Conservation (phyloP, 2,797 vertebrate species). For the Melanogrammus aeglefinus region DNA sequence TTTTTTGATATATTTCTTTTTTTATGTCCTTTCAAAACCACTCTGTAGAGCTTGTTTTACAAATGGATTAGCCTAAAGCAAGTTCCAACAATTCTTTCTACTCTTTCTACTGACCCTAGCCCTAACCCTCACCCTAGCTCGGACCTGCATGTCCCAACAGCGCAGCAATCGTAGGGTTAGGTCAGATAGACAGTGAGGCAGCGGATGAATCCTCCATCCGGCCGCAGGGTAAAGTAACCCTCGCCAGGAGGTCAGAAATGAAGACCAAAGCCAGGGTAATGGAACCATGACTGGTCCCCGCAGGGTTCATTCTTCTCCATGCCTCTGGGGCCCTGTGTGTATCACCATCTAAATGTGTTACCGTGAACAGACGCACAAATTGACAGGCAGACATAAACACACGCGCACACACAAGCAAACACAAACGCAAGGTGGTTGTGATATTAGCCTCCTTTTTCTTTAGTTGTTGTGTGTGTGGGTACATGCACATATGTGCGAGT, state of each 20-base stretch:
- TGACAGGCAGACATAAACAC: slow-evolving; percentile 1
- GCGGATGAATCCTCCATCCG: background rate
- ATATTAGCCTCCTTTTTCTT: no score
- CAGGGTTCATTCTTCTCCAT: slow-evolving; percentile 31
- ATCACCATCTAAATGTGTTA: slow-evolving; percentile 13
- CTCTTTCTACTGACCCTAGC: no score
- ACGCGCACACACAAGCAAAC: background rate
- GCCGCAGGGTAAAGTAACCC: background rate
- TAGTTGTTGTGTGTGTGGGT: no score
- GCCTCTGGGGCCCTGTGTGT: background rate
- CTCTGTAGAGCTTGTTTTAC: background rate
- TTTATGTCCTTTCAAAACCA: background rate
- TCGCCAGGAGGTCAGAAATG: background rate
- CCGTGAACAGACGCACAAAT: background rate
- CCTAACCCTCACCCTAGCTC: no score
- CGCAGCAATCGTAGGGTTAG: background rate
- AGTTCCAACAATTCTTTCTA: no score
- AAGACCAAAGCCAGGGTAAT: slow-evolving; percentile 22
- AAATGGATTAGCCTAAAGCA: background rate
- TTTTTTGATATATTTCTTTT: background rate
- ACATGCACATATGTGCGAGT: background rate
- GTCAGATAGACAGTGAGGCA: background rate
- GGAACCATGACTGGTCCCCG: slow-evolving; percentile 22
- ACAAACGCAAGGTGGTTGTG: no score
- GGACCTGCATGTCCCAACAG: background rate